These are phyloP conservation scores for Nasonia giraulti DNA, from an alignment of 1,140 invertebrate genomes.

Conservation along the genomic window DNA sequence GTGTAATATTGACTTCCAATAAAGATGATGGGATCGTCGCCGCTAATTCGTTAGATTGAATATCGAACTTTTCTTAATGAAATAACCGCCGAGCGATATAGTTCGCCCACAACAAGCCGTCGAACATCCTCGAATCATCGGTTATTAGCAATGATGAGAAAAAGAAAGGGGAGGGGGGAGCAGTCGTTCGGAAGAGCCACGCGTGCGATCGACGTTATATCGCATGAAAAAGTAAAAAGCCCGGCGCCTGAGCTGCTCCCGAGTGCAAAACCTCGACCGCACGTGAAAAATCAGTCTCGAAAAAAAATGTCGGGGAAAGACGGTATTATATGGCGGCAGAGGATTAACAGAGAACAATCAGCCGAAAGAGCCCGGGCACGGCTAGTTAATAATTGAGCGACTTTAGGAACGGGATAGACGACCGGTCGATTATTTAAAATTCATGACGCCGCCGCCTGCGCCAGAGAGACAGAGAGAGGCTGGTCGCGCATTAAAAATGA, in stretches of 20 bases:
- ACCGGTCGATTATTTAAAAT: constrained; percentile 17
- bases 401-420: background rate
- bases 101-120: no score
- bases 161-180: no score
- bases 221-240: no score
- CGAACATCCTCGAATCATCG: background rate
- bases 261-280: background rate
- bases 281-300: background rate
- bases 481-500: background rate
- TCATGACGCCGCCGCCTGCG: background rate
- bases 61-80: constrained; percentile 1
- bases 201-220: no score
- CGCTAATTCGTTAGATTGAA: background rate
- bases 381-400: background rate
- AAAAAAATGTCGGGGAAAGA: background rate
- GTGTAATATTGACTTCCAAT: background rate
- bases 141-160: no score
- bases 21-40: background rate
- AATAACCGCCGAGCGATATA: background rate
- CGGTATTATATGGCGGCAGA: background rate
- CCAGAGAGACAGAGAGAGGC: background rate
- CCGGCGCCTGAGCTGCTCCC: no score
- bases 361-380: background rate
- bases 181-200: no score
- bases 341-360: background rate